Evolutionary conservation across 2,113 vertebrate genomes (phyloP), one percentile per base, ranked within the genome.

Genomic region (Plestiodon gilberti): DNA sequence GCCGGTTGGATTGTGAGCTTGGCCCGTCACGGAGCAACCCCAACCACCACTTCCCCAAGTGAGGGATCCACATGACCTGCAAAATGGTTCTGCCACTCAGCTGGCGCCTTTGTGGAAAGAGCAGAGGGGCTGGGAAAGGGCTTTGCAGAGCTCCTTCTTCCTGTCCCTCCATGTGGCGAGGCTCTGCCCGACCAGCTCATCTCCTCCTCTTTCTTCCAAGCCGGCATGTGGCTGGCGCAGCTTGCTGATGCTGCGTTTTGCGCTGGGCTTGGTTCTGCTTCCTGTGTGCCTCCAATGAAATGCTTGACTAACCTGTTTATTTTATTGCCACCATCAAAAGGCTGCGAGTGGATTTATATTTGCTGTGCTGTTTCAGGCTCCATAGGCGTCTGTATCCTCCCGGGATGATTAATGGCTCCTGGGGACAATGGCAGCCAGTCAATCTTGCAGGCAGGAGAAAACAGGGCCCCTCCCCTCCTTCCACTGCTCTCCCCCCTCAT

Each of bases 391-490:
- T 61, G 79, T 62, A 74, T 89, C 89, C 84, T 89, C 75, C 84
- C 57, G 0, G 4, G 35, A 14, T 93, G 90, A 92, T 93, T 84
- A 86, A 91, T 92, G 67, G 79, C 85, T 35, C 75, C 4, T 48
- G 79, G 89, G 88, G 93, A 93, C 91, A 92, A 93, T n/a, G 93
- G 93, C 20, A 0, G 52, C 87, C 62, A 7, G 3, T 87, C 91
- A 91, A 91, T 90, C 88, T 89, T 40, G 11, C 14, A 28, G 84
- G 87, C 86, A 90, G 90, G 92, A 89, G 59, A 83, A 78, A 28
- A 61, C 6, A 23, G 33, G 81, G 59, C 75, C 82, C 20, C 59
- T 78, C 75, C 78, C 52, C 17, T 18, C 28, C 33, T 17, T 40
- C 30, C 4, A 7, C 18, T 14, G 4, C 69, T 2, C 52, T 71